Percentiles rank a stretch among this genome's conserved stretches.
phyloP scores from a whole-genome alignment of 2,888 invertebrate species.

The Agrotis ipsilon region DNA sequence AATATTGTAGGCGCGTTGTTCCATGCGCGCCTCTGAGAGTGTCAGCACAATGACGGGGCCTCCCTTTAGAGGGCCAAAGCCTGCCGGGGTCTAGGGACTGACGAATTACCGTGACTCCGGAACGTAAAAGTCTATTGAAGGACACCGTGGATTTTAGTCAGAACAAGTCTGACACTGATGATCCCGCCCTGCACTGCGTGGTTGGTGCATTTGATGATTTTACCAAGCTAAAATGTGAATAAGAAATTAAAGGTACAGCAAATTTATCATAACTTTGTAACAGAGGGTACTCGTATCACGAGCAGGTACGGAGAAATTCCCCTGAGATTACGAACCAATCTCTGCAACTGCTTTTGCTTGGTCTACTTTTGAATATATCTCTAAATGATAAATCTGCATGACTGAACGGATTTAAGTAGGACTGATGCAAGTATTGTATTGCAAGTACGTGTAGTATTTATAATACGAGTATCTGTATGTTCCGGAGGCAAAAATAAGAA shows the following conservation, averaged over 20 bases:
- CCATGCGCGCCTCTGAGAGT: no score
- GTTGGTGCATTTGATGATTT: no score
- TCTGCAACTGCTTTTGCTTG: background rate
- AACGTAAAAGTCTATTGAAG: no score
- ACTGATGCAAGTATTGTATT: background rate
- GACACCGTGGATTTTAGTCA: no score
- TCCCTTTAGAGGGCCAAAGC: no score
- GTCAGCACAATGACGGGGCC: no score
- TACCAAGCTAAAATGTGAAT: no score
- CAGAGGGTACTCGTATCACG: background rate
- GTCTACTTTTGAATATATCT: slow-evolving; percentile 11
- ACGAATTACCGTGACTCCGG: no score
- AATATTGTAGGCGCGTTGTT: background rate
- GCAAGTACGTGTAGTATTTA: background rate
- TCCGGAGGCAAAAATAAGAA: no score
- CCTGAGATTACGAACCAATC: background rate
- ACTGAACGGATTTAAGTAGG: background rate
- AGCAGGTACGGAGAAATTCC: background rate
- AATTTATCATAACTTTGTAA: background rate
- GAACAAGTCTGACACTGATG: no score
- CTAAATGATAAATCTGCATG: slow-evolving; percentile 5
- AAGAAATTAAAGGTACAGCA: background rate
- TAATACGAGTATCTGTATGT: background rate
- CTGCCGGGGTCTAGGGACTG: no score
- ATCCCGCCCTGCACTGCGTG: background rate